Conservation (phyloP, 1,140 invertebrate species). For the Sitobion miscanthi region DNA sequence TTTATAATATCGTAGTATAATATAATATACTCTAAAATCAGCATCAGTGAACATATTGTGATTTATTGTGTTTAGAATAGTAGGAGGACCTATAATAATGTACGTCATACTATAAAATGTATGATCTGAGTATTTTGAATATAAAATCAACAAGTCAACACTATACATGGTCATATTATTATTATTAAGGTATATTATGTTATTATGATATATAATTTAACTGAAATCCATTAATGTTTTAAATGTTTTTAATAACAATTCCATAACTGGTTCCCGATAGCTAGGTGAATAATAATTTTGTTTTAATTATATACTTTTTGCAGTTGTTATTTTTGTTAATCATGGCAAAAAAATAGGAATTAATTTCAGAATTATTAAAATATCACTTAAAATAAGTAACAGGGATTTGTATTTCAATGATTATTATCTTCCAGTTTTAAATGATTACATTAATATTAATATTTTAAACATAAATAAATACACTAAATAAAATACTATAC, state of each 20-base stretch:
- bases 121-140: background rate
- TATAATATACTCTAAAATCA: background rate
- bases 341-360: background rate
- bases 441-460: no score
- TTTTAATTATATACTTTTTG: background rate
- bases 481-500: background rate
- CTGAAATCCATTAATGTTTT: background rate
- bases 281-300: no score
- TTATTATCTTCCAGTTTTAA: no score
- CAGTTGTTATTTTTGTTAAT: background rate
- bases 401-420: background rate
- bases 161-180: no score
- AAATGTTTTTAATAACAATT: background rate
- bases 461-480: background rate
- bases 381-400: background rate
- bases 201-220: no score
- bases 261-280: background rate
- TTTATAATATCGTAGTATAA: background rate
- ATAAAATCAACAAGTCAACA: background rate
- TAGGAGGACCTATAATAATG: background rate
- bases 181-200: no score
- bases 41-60: background rate
- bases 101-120: background rate
- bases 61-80: background rate
- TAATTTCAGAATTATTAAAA: background rate